Percentiles rank a stretch among this genome's conserved stretches.
Evolutionary conservation across 2,113 vertebrate species (phyloP).

Genomic region (Tachuris rubrigastra): DNA sequence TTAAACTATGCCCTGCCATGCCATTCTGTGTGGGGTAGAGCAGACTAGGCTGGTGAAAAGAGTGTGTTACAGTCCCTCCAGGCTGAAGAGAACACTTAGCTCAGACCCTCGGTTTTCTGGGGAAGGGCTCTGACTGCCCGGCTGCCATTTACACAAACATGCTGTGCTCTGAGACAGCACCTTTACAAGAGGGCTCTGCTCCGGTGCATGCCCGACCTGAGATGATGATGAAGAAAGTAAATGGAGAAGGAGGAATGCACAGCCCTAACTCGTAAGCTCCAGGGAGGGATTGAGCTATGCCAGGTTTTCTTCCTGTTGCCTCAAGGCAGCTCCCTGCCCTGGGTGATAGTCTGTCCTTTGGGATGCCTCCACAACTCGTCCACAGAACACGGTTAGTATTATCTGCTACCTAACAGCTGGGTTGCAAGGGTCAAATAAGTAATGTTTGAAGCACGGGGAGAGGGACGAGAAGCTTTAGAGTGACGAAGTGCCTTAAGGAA

Average conservation of each 20-base stretch:
- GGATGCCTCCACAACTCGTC: not conserved
- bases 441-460: not conserved
- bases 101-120: not conserved
- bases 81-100: not conserved
- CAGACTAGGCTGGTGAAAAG: not conserved
- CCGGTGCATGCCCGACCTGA: not conserved
- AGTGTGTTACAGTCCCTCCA: not conserved
- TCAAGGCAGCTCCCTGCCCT: not conserved
- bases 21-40: not conserved
- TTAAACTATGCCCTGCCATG: not conserved
- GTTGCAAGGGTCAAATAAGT: not conserved
- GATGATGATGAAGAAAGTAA: accelerated
- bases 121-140: not conserved
- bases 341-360: not conserved
- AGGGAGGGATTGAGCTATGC: not conserved
- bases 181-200: not conserved
- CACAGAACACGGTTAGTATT: not conserved
- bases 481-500: not conserved
- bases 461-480: not conserved
- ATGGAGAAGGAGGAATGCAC: not conserved
- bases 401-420: not conserved
- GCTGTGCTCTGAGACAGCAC: accelerated
- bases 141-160: accelerated
- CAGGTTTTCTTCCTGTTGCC: not conserved
- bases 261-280: not conserved